Evolutionary conservation across 2,888 invertebrate species (phyloP), one percentile per base, ranked within the genome.

Genomic region (Mimachlamys varia): DNA sequence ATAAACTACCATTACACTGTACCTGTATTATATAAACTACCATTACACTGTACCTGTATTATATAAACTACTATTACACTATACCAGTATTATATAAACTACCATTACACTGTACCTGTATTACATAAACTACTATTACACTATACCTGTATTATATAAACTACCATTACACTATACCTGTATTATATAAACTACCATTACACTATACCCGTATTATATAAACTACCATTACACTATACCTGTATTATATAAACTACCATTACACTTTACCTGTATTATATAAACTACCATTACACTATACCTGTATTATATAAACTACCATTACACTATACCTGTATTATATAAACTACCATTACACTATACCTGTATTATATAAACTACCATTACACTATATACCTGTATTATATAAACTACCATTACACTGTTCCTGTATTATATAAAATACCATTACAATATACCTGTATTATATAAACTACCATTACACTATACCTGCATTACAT

Each of bases 291-390:
- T 62, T 62, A 62, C 22, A 53, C 53, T 53, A 1, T 53, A 53
- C 53, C 44, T 53, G 53, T 53, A n/a, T n/a, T n/a, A 53, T 10
- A 53, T 10, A 53, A 53, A 10, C 53, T 53, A 53, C 53, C 53
- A 53, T 53, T 53, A 53, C 53, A 53, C 53, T 10, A 1, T 53
- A 53, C 53, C 44, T 53, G 53, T 53, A 53, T n/a, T n/a, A n/a
- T 17, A 58, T 19, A n/a, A 22, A 58, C 19, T 58, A 58, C n/a
- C 58, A 58, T 58, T 22, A 58, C n/a, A 0, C n/a, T 58, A 22
- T 58, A 58, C 58, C 58, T 58, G 58, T 58, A 58, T 58, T 53
- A 22, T 58, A 58, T 58, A 58, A 58, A 58, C 19, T 58, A 58
- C n/a, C 58, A 58, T 58, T 19, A 10, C n/a, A n/a, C n/a, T n/a